Evolutionary conservation across 2,797 vertebrate species (phyloP), one percentile per base, ranked within the genome.

Genomic region (Sebastes minor): DNA sequence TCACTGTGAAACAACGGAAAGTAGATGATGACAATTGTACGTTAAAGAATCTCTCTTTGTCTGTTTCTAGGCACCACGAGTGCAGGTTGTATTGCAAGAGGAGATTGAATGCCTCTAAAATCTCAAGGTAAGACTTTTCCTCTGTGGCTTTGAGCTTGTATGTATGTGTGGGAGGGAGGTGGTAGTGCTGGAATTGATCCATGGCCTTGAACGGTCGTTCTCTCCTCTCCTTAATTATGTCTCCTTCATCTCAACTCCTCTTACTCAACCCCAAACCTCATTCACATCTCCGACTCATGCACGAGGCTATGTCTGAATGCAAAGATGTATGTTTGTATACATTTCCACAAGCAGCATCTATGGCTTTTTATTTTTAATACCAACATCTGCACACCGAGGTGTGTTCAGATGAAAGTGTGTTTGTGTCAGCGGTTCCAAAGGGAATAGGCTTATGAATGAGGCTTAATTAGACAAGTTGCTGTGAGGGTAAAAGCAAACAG

Each of bases 41-140:
- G 16, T 79, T 76, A 52, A 78, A 68, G 12, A 62, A 14, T 70
- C 22, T 70, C 22, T 13, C 32, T 42, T 14, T 76, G 42, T 38
- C 57, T 84, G 76, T 74, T 63, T 23, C 20, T 18, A 92, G 92
- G 77, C 83, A 71, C 63, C 80, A 80, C 87, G 93, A 67, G 60
- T 83, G 89, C 88, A 75, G 85, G 85, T 53, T 82, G 83, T 70
- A 75, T 85, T 91, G 86, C 86, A 66, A 85, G 84, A 89, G 90
- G 84, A 93, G 86, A 93, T 87, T 94, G 93, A 93, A 94, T 95
- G 93, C 86, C 88, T 88, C 89, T 91, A 79, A 92, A 89, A 87
- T 92, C 83, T 94, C 84, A 91, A 94, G 91, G 93, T 95, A 91
- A 91, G 90, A 61, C 74, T 52, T 28, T 60, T 59, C 64, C 59